A percentile compares a stretch with the other conserved stretches of the same genome.
phyloP scores from a whole-genome alignment of 2,888 invertebrate genomes.

The Beris morrisii region DNA sequence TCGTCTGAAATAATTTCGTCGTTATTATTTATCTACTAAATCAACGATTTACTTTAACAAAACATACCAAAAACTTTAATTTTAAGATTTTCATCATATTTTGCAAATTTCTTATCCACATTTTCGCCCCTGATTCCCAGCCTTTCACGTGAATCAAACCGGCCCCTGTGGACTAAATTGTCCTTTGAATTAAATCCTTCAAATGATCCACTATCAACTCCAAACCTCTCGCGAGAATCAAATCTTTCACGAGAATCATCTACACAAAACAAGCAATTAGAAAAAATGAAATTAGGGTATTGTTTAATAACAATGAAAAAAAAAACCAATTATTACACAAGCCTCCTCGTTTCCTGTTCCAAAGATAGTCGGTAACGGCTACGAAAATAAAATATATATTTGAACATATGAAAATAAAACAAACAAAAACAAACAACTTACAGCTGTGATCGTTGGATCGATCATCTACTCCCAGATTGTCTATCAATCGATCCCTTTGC shows the following conservation, averaged over 20 bases:
- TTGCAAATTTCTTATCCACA: conserved; percentile 19
- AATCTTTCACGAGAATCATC: conserved; percentile 3
- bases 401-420: neutral
- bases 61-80: too few species aligned
- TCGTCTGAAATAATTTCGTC: conserved; percentile 13
- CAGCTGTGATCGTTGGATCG: too few species aligned
- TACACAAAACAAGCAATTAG: too few species aligned
- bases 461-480: conserved; percentile 12
- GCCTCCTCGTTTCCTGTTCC: too few species aligned
- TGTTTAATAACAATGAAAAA: neutral
- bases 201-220: neutral
- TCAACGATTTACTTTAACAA: too few species aligned
- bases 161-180: too few species aligned
- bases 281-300: neutral
- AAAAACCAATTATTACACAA: neutral
- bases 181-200: too few species aligned
- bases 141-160: conserved; percentile 1
- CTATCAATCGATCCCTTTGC: neutral
- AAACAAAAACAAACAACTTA: too few species aligned
- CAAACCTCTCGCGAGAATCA: neutral
- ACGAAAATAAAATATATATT: neutral
- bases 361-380: neutral
- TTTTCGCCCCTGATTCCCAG: conserved; percentile 2
- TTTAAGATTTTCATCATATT: conserved; percentile 2
- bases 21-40: too few species aligned